Base-by-base conservation (phyloP, 2,888 invertebrate genomes). In the Punctoribates punctum region DNA sequence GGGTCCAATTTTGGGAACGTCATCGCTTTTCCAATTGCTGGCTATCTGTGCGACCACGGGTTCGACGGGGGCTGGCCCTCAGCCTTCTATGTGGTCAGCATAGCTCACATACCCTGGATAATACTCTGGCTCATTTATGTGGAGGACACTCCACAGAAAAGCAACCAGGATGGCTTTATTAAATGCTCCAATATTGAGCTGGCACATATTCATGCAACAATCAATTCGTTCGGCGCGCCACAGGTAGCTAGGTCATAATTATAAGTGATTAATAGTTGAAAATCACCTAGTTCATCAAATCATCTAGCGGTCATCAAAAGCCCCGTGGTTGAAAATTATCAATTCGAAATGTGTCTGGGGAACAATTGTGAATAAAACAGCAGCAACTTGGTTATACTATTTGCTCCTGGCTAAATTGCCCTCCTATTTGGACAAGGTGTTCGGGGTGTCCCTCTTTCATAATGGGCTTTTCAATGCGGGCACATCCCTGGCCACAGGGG, bases 31-130 rank as follows among this genome's bases (percentile, higher is more conserved):
- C 23, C 77, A 0, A 42, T 79, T 4, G 74, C 78, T 9, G 79
- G 79, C n/a, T 79, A 79, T 42, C 78, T 79, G 9, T 79, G 78
- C 23, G 76, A 79, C 15, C 77, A 77, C 48, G 70, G 70, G 11
- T 70, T 70, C n/a, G 73, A 76, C 1, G 79, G 79, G 17, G 79
- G 79, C 6, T 79, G 79, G 79, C 79, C 79, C 1, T 78, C 79
- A 29, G 79, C 78, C 17, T 79, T 78, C 73, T 79, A 79, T 54
- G 75, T 78, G 15, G 46, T 77, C 11, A 77, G 79, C 74, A 42
- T 70, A 23, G 25, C 60, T 1, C 73, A 73, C 23, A 29, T 76
- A 42, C 72, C 78, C 9, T 79, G 79, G 78, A 74, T 79, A n/a
- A 9, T 78, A 5, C 73, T 79, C 13, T 79, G 79, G 79, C 8